Conservation (phyloP, 1,140 invertebrate species). For the Matsumurasca onukii region DNA sequence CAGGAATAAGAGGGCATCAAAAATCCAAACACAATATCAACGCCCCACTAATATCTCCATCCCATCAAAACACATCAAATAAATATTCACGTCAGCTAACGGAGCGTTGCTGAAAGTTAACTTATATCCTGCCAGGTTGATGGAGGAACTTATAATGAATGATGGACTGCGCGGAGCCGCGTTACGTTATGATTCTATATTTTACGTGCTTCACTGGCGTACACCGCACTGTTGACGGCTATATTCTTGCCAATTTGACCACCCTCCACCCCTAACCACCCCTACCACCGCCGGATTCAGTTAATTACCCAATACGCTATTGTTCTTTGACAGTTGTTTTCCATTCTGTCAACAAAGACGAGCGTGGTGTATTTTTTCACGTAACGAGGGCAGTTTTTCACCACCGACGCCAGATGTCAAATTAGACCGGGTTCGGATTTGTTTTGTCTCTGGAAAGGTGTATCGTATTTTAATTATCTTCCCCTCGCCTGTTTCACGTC, state of each 20-base stretch:
- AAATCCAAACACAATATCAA: too few species aligned
- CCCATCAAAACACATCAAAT: too few species aligned
- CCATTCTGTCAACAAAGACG: slow-evolving; percentile 24
- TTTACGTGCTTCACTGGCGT: slow-evolving; percentile 8
- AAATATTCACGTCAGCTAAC: too few species aligned
- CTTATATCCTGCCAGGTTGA: too few species aligned
- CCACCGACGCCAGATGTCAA: slow-evolving; percentile 18
- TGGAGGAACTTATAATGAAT: slow-evolving; percentile 15
- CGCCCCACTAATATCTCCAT: too few species aligned
- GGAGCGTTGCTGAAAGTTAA: too few species aligned
- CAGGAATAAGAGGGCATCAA: too few species aligned
- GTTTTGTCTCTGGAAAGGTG: slow-evolving; percentile 21
- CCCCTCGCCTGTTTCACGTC: slow-evolving; percentile 5
- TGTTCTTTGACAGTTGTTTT: slow-evolving; percentile 27
- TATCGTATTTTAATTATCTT: slow-evolving; percentile 27
- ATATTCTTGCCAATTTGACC: slow-evolving; percentile 26
- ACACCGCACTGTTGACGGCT: not conserved
- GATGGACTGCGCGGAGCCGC: not conserved
- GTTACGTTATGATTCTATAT: slow-evolving; percentile 22
- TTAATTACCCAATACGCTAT: slow-evolving; percentile 26
- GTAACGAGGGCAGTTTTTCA: slow-evolving; percentile 15
- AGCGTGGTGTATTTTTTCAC: slow-evolving; percentile 22
- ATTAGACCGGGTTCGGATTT: slow-evolving; percentile 19
- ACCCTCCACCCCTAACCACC: too few species aligned
- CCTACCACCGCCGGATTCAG: not conserved